phyloP scores from a whole-genome alignment of 2,797 vertebrate genomes.

The Silurus aristotelis region DNA sequence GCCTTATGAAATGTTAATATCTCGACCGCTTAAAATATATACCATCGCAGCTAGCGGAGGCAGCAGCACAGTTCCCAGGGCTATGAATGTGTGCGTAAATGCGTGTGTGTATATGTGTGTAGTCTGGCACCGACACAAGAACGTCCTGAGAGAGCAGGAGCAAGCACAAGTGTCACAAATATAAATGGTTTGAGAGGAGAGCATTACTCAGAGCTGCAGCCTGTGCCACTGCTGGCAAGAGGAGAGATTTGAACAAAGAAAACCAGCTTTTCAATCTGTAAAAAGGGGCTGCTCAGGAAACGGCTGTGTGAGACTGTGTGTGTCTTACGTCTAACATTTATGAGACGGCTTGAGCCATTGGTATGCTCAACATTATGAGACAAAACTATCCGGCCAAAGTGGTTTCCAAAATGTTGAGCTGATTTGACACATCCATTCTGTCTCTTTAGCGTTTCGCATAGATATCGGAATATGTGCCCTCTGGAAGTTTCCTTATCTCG shows the following conservation, averaged over 20 bases:
- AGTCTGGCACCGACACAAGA: constrained; percentile 73
- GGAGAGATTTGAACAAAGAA: constrained; percentile 71
- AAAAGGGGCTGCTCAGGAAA: constrained; percentile 22
- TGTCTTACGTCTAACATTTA: constrained; percentile 10
- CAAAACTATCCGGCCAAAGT: not conserved
- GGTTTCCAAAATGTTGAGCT: not conserved
- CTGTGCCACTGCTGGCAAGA: constrained; percentile 62
- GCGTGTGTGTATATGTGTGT: constrained; percentile 2
- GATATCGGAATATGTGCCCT: not conserved
- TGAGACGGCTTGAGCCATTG: not conserved
- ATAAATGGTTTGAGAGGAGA: constrained; percentile 75
- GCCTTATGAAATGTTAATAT: constrained; percentile 84
- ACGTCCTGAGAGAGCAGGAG: constrained; percentile 74
- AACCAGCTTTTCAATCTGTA: constrained; percentile 45
- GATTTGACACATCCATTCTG: constrained; percentile 1
- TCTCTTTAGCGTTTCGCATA: not conserved
- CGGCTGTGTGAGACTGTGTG: not conserved
- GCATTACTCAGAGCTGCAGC: constrained; percentile 75
- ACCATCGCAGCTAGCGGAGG: constrained; percentile 63
- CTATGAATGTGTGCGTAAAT: constrained; percentile 27
- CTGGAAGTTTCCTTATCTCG: constrained; percentile 16
- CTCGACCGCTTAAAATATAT: constrained; percentile 83
- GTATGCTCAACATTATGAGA: not conserved
- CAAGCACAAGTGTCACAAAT: constrained; percentile 73
- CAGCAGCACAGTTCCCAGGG: constrained; percentile 25